phyloP scores from a whole-genome alignment of 2,113 vertebrate species.

The Lepus americanus region DNA sequence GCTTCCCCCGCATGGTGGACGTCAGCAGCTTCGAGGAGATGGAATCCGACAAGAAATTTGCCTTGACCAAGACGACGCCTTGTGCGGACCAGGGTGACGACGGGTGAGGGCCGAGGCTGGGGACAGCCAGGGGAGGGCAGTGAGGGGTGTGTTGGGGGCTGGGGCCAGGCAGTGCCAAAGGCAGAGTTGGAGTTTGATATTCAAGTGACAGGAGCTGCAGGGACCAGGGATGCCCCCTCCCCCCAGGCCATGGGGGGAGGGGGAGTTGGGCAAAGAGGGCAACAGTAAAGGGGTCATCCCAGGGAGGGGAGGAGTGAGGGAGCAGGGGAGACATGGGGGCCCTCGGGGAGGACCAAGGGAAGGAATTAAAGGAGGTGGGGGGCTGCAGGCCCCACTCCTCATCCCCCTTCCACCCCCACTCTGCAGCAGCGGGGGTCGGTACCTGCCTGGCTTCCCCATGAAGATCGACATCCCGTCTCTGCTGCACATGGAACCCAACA shows the following conservation, averaged over 20 bases:
- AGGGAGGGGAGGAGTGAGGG: background rate
- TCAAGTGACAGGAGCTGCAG: background rate
- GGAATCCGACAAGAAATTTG: conserved; percentile 78
- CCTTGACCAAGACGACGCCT: conserved; percentile 76
- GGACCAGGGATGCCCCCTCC: no score
- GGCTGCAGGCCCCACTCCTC: background rate
- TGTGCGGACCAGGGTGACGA: conserved; percentile 42
- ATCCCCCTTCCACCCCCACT: background rate
- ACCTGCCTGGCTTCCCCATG: conserved; percentile 80
- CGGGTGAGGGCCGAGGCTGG: conserved; percentile 51
- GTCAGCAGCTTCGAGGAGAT: conserved; percentile 78
- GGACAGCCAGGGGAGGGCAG: background rate
- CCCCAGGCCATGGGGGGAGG: no score
- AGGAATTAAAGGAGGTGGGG: background rate
- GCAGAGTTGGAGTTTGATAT: background rate
- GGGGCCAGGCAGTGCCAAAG: background rate
- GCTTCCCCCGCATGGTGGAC: conserved; percentile 79
- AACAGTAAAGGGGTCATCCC: background rate
- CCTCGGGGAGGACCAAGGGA: background rate
- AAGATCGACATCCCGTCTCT: conserved; percentile 79
- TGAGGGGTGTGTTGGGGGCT: background rate
- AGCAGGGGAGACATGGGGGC: background rate
- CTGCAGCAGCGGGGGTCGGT: conserved; percentile 72
- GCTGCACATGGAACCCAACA: conserved; percentile 81
- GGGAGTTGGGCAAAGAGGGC: background rate